Base-by-base conservation (phyloP, 2,113 vertebrate genomes). In the Trogon melanurus region DNA sequence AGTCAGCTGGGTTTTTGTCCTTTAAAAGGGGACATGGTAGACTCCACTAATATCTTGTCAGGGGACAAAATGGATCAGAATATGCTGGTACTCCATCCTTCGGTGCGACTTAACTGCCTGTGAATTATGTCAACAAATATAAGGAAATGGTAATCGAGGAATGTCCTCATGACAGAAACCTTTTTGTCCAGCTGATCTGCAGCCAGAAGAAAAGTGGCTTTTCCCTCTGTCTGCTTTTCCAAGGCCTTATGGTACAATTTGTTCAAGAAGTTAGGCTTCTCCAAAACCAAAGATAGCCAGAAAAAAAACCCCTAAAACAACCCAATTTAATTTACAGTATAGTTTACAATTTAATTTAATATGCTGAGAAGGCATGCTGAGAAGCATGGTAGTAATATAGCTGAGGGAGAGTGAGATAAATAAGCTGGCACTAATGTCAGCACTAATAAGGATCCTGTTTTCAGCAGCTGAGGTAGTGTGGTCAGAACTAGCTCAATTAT, bases 271-370 rank as follows among this genome's bases (percentile, higher is more conserved):
- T 34, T 50, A 2, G 9, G 62, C 25, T 61, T 73, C 53, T 56
- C 64, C 83, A 79, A 91, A 95, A 70, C 60, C 56, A 78, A 83
- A 81, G 53, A 47, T 29, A 86, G 48, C 20, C 80, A 80, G 72
- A 61, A 70, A 91, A 66, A 70, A 88, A 67, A 62, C 54, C 41
- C 41, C 36, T 36, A 45, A 22, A 91, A 30, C 41, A 41, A 41
- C 41, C 11, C 51, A 60, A 80, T 84, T 94, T 69, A 67, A 92
- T 95, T 94, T 79, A 38, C 48, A 29, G 67, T 74, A 70, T 71
- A 91, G 87, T 71, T 86, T 80, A 50, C 64, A 91, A 67, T 66
- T 91, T 84, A 84, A 87, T 94, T 92, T 96, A 85, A 75, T 41
- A 41, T 73, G 76, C 79, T 91, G 64, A 89, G 83, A 84, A 93